phyloP scores from a whole-genome alignment of 2,113 vertebrate species.

The Aplodontia rufa region DNA sequence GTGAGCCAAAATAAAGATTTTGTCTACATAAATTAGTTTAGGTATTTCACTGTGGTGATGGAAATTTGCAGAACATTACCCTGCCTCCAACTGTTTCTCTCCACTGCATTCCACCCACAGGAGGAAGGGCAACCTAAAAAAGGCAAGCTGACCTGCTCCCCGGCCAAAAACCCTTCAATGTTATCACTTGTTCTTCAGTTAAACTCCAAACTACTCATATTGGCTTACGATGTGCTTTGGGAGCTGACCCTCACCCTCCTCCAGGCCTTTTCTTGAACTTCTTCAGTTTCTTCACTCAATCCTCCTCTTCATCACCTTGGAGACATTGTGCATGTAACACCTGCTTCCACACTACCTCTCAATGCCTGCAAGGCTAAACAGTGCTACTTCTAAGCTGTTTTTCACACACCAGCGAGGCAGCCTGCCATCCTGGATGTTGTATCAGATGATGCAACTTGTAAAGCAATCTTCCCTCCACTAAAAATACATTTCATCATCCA shows the following conservation, averaged over 20 bases:
- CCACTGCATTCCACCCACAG: neutral
- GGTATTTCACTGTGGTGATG: neutral
- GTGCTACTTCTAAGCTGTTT: neutral
- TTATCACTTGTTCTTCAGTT: neutral
- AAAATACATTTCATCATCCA: slow-evolving; percentile 13
- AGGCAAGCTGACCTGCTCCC: neutral
- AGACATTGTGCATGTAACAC: neutral
- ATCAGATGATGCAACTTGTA: neutral
- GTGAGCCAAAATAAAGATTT: neutral
- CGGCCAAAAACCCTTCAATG: neutral
- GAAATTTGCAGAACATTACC: neutral
- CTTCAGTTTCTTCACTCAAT: neutral
- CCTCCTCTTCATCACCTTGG: neutral
- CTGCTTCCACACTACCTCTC: too few relatives aligned
- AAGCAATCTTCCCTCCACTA: neutral
- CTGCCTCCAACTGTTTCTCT: neutral
- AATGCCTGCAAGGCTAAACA: neutral
- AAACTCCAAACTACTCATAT: neutral
- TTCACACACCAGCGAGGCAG: neutral
- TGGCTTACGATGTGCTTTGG: neutral
- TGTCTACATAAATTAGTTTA: neutral
- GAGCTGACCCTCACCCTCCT: neutral
- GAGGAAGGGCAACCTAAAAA: neutral
- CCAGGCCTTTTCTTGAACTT: neutral
- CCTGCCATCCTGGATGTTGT: neutral